Percentiles rank a stretch among this genome's conserved stretches.
Evolutionary conservation across 2,888 invertebrate species (phyloP).

Genomic region (Papilio elwesi): DNA sequence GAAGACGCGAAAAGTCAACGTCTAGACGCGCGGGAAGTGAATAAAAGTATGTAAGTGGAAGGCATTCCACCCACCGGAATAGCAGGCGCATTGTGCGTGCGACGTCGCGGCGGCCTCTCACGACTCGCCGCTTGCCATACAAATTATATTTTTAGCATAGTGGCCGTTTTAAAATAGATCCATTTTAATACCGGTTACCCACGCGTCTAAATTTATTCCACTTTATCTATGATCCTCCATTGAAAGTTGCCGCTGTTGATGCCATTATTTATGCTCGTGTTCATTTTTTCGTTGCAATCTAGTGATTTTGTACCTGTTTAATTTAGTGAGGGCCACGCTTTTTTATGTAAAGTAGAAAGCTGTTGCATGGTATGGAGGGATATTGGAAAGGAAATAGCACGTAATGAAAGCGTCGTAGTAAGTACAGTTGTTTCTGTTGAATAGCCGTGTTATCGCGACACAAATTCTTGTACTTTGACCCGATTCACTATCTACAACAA

Average conservation of each 20-base stretch:
- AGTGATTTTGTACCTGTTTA: constrained; percentile 9
- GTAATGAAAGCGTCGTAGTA: constrained; percentile 29
- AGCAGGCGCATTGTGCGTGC: constrained; percentile 55
- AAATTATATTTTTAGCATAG: constrained; percentile 47
- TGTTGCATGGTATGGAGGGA: not conserved
- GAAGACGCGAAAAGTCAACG: constrained; percentile 47
- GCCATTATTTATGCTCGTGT: constrained; percentile 46
- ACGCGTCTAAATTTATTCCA: constrained; percentile 46
- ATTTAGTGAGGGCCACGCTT: not conserved
- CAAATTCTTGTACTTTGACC: constrained; percentile 66
- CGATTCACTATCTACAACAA: constrained; percentile 52
- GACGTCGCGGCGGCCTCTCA: constrained; percentile 44
- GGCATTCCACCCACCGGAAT: constrained; percentile 63
- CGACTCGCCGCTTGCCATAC: constrained; percentile 44
- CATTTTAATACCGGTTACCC: constrained; percentile 47
- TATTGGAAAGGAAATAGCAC: not conserved
- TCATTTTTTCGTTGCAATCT: constrained; percentile 20
- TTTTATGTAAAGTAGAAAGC: constrained; percentile 11
- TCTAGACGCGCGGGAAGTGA: constrained; percentile 79
- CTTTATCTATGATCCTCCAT: constrained; percentile 42
- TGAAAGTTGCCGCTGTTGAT: constrained; percentile 43
- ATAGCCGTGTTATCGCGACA: constrained; percentile 53
- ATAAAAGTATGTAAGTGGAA: constrained; percentile 69
- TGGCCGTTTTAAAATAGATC: constrained; percentile 44
- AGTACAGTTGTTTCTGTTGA: constrained; percentile 12